Conservation (phyloP, 1,140 invertebrate species). For the Drosophila lini region DNA sequence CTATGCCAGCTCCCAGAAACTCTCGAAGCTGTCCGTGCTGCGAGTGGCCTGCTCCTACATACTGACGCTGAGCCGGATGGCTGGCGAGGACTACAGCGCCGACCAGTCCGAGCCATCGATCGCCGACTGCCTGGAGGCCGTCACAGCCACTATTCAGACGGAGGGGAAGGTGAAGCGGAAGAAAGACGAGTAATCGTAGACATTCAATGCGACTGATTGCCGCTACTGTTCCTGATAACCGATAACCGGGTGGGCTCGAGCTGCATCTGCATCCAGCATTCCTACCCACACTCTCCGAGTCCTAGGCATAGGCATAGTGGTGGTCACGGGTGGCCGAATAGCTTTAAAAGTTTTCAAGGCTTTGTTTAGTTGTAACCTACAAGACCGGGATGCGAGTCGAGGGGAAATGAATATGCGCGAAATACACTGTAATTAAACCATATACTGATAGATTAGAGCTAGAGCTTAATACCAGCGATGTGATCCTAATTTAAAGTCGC, state of each 20-base stretch:
- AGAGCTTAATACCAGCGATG: constrained; percentile 42
- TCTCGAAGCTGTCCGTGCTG: constrained; percentile 95
- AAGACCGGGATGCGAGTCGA: constrained; percentile 1
- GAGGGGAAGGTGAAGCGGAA: constrained; percentile 95
- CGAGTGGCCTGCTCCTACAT: constrained; percentile 96
- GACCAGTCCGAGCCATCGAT: constrained; percentile 86
- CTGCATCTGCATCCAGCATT: constrained; percentile 37
- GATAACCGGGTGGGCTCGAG: constrained; percentile 15
- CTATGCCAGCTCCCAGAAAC: constrained; percentile 96
- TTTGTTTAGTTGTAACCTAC: constrained; percentile 25
- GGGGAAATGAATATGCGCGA: constrained; percentile 28
- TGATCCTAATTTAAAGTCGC: constrained; percentile 72
- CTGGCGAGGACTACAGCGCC: constrained; percentile 87
- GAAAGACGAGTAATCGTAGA: constrained; percentile 88
- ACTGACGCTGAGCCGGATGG: constrained; percentile 90
- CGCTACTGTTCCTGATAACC: constrained; percentile 26
- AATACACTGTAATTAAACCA: constrained; percentile 1
- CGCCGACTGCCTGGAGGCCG: constrained; percentile 92
- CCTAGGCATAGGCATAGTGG: constrained; percentile 23
- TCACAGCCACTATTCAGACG: constrained; percentile 95
- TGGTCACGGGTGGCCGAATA: constrained; percentile 31
- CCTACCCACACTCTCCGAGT: constrained; percentile 30
- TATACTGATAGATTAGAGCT: constrained; percentile 16
- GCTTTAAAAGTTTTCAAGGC: constrained; percentile 65
- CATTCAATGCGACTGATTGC: constrained; percentile 48